Conservation (phyloP, 2,113 vertebrate genomes). For the Anhinga rufa region DNA sequence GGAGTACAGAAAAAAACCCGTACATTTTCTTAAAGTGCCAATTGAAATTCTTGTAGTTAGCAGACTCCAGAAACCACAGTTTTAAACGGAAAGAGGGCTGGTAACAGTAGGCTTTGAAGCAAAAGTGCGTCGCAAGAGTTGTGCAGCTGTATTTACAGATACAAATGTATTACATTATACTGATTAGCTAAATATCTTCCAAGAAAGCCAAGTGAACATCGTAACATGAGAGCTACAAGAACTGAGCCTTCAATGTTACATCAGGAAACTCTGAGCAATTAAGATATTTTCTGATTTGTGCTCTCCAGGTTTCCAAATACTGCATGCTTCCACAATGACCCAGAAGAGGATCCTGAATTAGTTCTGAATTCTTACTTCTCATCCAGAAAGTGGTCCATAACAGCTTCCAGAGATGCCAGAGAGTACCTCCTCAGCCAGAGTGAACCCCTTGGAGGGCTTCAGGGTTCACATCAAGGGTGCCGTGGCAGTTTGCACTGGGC, state of each 20-base stretch:
- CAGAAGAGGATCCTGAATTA: neutral
- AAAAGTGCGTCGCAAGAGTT: neutral
- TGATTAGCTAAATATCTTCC: neutral
- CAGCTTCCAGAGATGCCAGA: neutral
- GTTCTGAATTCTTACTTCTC: neutral
- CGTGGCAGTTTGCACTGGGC: neutral
- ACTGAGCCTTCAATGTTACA: neutral
- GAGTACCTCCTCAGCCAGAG: rapidly evolving
- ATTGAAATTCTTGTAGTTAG: neutral
- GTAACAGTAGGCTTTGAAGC: neutral
- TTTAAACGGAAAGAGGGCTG: neutral
- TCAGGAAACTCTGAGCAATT: neutral
- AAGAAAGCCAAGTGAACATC: neutral
- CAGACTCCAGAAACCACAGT: neutral
- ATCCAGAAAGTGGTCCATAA: neutral
- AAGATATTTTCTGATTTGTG: neutral
- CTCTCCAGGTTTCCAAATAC: neutral
- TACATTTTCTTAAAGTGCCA: neutral
- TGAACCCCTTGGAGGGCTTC: neutral
- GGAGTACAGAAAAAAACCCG: neutral
- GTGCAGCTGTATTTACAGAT: neutral
- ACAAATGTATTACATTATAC: neutral
- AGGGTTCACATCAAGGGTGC: neutral
- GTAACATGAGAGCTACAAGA: neutral
- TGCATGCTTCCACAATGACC: neutral